These are phyloP conservation scores for Meloe dianella DNA, from an alignment of 2,888 invertebrate species.

Conservation along the genomic window DNA sequence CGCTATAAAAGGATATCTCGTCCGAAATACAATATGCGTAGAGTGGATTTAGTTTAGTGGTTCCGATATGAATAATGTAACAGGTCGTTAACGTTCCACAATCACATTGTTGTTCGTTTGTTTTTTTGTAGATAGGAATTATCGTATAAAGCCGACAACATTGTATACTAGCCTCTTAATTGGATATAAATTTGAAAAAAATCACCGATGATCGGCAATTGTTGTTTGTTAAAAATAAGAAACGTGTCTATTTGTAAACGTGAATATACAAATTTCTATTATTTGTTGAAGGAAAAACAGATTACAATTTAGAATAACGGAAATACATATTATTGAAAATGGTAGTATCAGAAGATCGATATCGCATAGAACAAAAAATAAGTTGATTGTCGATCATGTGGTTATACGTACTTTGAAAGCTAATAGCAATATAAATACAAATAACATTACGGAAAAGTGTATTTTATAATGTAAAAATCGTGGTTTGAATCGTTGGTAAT, in stretches of 20 bases:
- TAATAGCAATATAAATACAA: neutral
- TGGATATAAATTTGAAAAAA: slow-evolving; percentile 45
- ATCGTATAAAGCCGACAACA: slow-evolving; percentile 28
- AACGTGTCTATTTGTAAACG: slow-evolving; percentile 14
- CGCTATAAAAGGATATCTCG: slow-evolving; percentile 43
- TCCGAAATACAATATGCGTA: slow-evolving; percentile 46
- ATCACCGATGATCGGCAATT: slow-evolving; percentile 27
- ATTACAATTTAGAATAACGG: neutral
- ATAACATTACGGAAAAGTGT: too few species aligned
- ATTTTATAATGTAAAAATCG: too few species aligned
- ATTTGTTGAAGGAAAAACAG: neutral
- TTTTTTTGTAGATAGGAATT: slow-evolving; percentile 10
- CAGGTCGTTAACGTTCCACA: slow-evolving; percentile 51
- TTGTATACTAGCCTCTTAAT: slow-evolving; percentile 39
- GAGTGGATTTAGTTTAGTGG: slow-evolving; percentile 52
- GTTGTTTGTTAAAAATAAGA: slow-evolving; percentile 32
- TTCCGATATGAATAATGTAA: slow-evolving; percentile 52
- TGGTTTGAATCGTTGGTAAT: too few species aligned
- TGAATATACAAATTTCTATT: neutral
- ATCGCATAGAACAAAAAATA: neutral
- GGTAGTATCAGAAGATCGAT: neutral
- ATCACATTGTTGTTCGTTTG: slow-evolving; percentile 42
- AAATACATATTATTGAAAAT: slow-evolving; percentile 4
- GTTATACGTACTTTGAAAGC: neutral
- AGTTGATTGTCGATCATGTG: too few species aligned